Percentiles rank a stretch among this genome's conserved stretches.
Conservation (phyloP, 2,797 vertebrate species). For the Paratrypauchen microcephalus region DNA sequence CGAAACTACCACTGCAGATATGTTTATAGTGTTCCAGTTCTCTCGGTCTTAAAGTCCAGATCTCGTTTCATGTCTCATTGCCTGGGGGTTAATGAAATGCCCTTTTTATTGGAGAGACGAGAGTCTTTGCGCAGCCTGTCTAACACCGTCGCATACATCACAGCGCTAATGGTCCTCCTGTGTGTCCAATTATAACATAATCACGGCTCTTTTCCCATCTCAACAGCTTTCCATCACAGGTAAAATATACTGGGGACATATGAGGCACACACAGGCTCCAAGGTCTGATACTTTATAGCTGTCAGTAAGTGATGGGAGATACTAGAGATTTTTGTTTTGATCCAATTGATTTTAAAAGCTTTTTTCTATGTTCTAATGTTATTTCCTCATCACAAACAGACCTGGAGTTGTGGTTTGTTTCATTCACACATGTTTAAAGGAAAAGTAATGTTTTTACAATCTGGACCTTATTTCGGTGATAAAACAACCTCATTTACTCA, state of each 20-base stretch:
- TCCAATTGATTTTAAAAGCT: no score
- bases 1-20: not conserved
- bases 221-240: conserved; percentile 16
- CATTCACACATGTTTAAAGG: no score
- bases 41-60: conserved; percentile 29
- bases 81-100: conserved; percentile 69
- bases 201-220: conserved; percentile 27
- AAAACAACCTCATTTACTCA: no score
- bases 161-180: conserved; percentile 21
- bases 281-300: not conserved
- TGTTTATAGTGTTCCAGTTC: not conserved
- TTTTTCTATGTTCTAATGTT: no score
- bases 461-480: no score
- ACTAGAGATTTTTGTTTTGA: no score
- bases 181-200: conserved; percentile 18
- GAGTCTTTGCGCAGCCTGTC: conserved; percentile 30
- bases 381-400: no score
- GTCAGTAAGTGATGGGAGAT: not conserved
- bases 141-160: conserved; percentile 16
- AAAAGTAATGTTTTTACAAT: no score
- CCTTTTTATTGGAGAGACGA: conserved; percentile 36
- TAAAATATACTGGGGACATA: not conserved
- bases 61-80: conserved; percentile 52
- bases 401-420: no score
- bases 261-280: not conserved